phyloP scores from a whole-genome alignment of 2,797 vertebrate species.

The Vireo griseus region DNA sequence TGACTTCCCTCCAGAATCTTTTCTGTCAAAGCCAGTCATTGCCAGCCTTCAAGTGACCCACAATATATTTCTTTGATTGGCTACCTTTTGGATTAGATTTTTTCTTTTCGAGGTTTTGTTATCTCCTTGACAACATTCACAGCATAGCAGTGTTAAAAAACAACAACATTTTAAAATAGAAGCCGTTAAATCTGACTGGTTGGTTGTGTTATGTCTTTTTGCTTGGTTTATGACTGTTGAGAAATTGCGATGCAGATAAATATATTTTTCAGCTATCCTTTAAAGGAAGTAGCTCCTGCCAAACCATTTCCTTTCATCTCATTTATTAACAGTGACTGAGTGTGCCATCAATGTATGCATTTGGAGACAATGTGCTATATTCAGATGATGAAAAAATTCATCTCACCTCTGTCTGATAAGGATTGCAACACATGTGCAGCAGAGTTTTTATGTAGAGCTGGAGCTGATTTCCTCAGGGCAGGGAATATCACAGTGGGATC shows the following conservation, averaged over 20 bases:
- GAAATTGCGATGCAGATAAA: neutral
- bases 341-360: neutral
- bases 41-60: neutral
- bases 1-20: neutral
- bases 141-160: neutral
- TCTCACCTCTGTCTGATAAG: neutral
- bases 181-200: neutral
- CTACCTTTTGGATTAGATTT: neutral
- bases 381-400: neutral
- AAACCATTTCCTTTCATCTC: neutral
- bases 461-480: neutral
- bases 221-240: neutral
- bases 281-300: neutral
- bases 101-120: neutral
- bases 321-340: neutral
- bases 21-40: neutral
- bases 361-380: neutral
- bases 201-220: neutral
- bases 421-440: neutral
- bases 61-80: neutral
- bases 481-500: neutral
- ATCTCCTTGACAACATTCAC: slow-evolving; percentile 1
- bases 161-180: neutral
- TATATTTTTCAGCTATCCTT: neutral
- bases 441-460: neutral